A percentile compares a stretch with the other conserved stretches of the same genome.
These are phyloP conservation scores for Onchidella celtica DNA, from an alignment of 2,888 invertebrate genomes.

Conservation along the genomic window DNA sequence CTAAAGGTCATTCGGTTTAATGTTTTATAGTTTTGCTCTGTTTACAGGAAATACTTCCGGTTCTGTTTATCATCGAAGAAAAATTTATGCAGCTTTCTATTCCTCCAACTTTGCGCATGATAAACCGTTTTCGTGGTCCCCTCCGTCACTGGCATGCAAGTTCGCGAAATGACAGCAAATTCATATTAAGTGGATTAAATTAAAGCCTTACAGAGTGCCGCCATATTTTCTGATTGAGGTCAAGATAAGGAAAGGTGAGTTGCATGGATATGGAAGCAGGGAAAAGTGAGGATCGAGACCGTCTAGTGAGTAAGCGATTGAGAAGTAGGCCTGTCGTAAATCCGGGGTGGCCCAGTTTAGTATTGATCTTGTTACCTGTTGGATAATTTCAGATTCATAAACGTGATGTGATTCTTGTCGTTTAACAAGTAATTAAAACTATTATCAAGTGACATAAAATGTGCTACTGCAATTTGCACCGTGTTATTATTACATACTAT, in stretches of 20 bases:
- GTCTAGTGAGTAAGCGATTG: neutral
- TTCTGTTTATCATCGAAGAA: conserved; percentile 36
- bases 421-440: too few species aligned
- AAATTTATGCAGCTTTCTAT: conserved; percentile 34
- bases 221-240: neutral
- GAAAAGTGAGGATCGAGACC: neutral
- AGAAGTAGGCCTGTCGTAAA: neutral
- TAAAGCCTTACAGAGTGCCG: neutral
- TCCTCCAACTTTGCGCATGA: neutral
- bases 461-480: too few species aligned
- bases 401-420: too few species aligned
- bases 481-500: too few species aligned
- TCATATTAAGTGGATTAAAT: neutral
- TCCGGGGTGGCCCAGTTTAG: too few species aligned
- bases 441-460: too few species aligned
- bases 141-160: neutral
- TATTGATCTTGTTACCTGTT: conserved; percentile 9
- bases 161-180: neutral
- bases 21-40: conserved; percentile 5
- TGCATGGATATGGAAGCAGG: neutral
- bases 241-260: conserved; percentile 27
- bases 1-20: too few species aligned
- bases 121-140: neutral
- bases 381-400: too few species aligned
- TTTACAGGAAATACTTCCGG: conserved; percentile 33